phyloP scores from a whole-genome alignment of 2,113 vertebrate genomes.

The Ceratotherium simum region DNA sequence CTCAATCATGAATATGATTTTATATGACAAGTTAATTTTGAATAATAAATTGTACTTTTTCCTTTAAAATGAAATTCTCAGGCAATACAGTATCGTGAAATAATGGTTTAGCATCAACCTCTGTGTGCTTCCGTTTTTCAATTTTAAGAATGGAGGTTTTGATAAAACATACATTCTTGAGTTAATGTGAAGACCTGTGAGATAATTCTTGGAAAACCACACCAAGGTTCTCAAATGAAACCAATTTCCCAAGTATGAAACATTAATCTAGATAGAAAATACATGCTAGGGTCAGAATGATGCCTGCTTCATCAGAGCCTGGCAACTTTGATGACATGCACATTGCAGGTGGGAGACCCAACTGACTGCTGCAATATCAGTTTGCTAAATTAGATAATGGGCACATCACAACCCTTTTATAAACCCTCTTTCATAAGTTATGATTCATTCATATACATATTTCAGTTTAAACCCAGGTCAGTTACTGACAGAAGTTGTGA shows the following conservation, averaged over 20 bases:
- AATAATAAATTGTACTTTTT: conserved; percentile 17
- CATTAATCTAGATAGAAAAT: background rate
- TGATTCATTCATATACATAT: background rate
- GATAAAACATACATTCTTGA: conserved; percentile 35
- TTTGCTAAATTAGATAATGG: background rate
- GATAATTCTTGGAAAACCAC: conserved; percentile 24
- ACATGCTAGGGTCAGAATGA: background rate
- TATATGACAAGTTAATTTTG: background rate
- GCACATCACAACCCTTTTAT: background rate
- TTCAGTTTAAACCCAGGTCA: conserved; percentile 21
- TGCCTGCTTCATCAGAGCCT: background rate
- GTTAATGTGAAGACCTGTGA: conserved; percentile 13
- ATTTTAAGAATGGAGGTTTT: conserved; percentile 14
- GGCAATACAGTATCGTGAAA: background rate
- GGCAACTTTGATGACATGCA: background rate
- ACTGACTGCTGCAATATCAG: background rate
- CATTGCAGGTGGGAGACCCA: background rate
- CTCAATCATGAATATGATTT: conserved; percentile 1
- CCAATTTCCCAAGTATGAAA: background rate
- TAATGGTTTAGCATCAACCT: background rate
- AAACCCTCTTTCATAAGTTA: conserved; percentile 30
- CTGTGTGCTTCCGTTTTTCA: conserved; percentile 7
- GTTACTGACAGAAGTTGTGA: conserved; percentile 44
- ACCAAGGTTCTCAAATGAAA: background rate
- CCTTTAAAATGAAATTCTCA: conserved; percentile 22